Evolutionary conservation across 2,113 vertebrate genomes (phyloP), one percentile per base, ranked within the genome.

Genomic region (Oophaga pumilio): DNA sequence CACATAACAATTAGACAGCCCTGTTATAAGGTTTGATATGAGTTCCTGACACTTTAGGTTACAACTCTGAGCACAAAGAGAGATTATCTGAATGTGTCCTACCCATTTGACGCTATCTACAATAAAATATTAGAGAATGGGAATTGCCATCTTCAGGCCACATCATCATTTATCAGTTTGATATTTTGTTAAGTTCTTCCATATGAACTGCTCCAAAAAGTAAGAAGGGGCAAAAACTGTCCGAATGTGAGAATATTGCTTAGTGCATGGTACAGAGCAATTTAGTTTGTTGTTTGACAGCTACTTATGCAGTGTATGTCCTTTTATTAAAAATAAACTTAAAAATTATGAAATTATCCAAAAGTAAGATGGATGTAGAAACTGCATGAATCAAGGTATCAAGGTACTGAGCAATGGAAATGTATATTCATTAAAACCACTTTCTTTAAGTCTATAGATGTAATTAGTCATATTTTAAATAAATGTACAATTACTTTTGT

Each of bases 381-480:
- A 82, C 80, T 82, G 15, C 4, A 83, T 53, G 22, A n/a, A 11
- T 83, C 49, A 69, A 43, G 53, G 43, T 50, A 11, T 83, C n/a
- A 69, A 43, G 20, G 22, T 15, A 17, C 22, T 1, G 52, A 20
- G 60, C 20, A 52, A 82, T 52, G 6, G 4, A 60, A 74, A 85
- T 85, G 43, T 11, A 84, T 85, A 59, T 62, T 85, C 84, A 60
- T 76, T 64, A 62, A 62, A 50, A 24, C 8, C 26, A 43, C 76
- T 57, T 85, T 56, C 22, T 76, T 64, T 76, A 22, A 33, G 56
- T 24, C 50, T 76, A 85, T 50, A n/a, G 71, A 76, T 0, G 0
- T 74, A 85, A 62, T 76, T 85, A 76, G 84, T 85, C 53, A 76
- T 59, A 43, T 74, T 74, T 76, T 15, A 85, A 85, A 85, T 85